Evolutionary conservation across 2,888 invertebrate species (phyloP), one percentile per base, ranked within the genome.

Genomic region (Odontocolon sp.): DNA sequence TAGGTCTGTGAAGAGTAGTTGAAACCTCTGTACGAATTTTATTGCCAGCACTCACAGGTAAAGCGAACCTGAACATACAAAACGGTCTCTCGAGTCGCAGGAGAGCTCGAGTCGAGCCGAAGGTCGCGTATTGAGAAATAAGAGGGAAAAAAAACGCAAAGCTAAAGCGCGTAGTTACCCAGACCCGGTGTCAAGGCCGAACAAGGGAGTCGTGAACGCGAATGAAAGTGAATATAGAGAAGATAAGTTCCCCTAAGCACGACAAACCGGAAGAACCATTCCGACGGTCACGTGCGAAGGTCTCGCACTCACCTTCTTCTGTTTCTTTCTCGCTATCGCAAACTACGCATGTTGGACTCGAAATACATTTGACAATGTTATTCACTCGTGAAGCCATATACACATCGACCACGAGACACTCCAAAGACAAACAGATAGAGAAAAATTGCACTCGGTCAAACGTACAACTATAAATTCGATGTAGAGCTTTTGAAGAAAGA

Each of bases 391-490:
- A 50, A 18, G 21, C 2, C 14, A 28, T 26, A 47, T 21, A 38
- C 38, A 23, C 16, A 36, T 1, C n/a, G 26, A n/a, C 6, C 6
- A 23, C 8, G 28, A 28, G 18, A 33, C 8, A 52, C 40, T 54
- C 47, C 11, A 50, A 33, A 26, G 40, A 2, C 9, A 47, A 57
- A 69, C 57, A 47, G 70, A 66, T 50, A 28, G 40, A 57, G 47
- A 64, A 70, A 69, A 57, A 66, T 42, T 79, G 84, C 88, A 89
- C 86, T 88, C 88, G 89, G 89, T 89, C 90, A 89, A 87, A 86
- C 86, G 85, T 80, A 82, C 82, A 83, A 84, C 85, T 86, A 88
- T 89, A 90, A 90, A 90, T 90, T 85, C 85, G 84, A 68, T 79
- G 77, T 86, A 84, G 86, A 69, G 71, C 85, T 87, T 88, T 88